Evolutionary conservation across 1,140 invertebrate species (phyloP), one percentile per base, ranked within the genome.

Genomic region (Phortica variegata): DNA sequence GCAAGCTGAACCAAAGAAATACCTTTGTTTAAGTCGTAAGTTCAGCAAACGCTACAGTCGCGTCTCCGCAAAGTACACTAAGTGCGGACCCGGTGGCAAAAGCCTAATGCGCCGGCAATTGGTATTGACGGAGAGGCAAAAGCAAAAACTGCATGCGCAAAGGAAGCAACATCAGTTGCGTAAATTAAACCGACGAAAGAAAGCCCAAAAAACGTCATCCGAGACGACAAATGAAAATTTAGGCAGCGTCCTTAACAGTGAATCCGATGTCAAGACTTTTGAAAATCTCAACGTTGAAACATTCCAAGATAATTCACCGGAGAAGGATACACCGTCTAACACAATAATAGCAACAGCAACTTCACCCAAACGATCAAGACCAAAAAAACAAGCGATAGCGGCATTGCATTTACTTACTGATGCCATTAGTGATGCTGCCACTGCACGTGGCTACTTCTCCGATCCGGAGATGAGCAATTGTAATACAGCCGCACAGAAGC

Each of bases 371-470:
- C 52, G 65, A 2, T 60, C 60, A 2, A 56, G 57, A 21, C 55
- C 60, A 2, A 48, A 56, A 9, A 74, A 71, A 21, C 69, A 71
- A 34, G 49, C 65, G 15, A 58, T 60, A 13, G 56, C 68, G 6
- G 58, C 65, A 2, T 37, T 66, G 17, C 68, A 72, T 52, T 17
- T 72, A 43, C 37, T 70, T 13, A n/a, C n/a, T n/a, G n/a, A n/a
- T n/a, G 57, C 55, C 5, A 43, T 54, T 31, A n/a, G 54, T 49
- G 63, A 72, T 47, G 54, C 60, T 15, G 50, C 58, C 0, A 38
- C 60, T 5, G 59, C 68, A 9, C 63, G 71, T 2, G 74, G 74
- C 1, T 76, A 76, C 29, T 76, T 74, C 38, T 76, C 73, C n/a
- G 74, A 76, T 49, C 71, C 74, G 9, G 73, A 76, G 38, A 49